Evolutionary conservation across 2,797 vertebrate genomes (phyloP).

Genomic region (Clarias platycephalus): DNA sequence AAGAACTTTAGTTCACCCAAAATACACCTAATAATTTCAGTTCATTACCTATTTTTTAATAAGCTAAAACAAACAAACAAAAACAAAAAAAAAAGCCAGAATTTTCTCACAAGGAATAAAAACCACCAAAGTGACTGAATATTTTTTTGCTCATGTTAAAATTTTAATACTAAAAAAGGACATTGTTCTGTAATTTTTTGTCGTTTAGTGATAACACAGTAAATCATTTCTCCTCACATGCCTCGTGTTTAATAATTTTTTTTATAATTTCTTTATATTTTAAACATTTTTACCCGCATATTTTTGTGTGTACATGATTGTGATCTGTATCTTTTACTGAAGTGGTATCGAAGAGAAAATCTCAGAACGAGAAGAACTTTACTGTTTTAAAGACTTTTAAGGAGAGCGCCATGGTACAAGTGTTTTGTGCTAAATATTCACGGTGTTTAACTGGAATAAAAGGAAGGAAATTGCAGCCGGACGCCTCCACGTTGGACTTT

Average conservation of each 20-base stretch:
- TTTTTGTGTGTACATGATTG: constrained; percentile 81
- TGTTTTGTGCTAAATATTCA: constrained; percentile 44
- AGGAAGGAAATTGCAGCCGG: constrained; percentile 57
- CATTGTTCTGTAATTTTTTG: not conserved
- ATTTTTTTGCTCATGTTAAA: not conserved
- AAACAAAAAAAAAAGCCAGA: not conserved
- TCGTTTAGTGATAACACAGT: not conserved
- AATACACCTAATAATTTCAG: too few relatives aligned
- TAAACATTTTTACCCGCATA: constrained; percentile 68
- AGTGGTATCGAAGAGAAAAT: constrained; percentile 63
- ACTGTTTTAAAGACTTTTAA: constrained; percentile 56
- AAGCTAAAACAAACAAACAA: too few relatives aligned
- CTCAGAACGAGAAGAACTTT: constrained; percentile 68
- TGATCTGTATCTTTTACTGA: constrained; percentile 74
- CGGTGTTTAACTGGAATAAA: constrained; percentile 59
- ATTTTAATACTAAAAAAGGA: not conserved
- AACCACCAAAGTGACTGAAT: not conserved
- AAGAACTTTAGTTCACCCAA: too few relatives aligned
- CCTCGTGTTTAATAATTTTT: constrained; percentile 50
- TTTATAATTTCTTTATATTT: constrained; percentile 62
- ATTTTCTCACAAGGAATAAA: not conserved
- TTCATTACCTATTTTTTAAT: too few relatives aligned
- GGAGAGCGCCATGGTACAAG: constrained; percentile 24
- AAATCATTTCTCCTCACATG: not conserved
- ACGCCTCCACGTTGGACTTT: constrained; percentile 25